Base-by-base conservation (phyloP, 2,113 vertebrate species). In the Sylvilagus bachmani region DNA sequence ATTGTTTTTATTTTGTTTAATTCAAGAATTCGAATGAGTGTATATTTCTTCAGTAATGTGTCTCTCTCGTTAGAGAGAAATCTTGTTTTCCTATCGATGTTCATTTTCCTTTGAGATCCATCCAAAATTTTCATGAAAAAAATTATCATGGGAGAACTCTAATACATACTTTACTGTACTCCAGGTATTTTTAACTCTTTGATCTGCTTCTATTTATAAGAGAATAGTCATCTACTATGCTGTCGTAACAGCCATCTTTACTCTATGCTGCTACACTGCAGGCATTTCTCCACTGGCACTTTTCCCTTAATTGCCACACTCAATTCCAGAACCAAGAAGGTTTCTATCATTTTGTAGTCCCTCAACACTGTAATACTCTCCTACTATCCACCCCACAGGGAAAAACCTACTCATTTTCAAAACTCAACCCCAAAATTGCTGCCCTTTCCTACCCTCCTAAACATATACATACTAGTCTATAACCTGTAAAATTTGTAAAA, bases 401-500 rank as follows among this genome's bases (percentile, higher is more conserved):
- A 66, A 77, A 95, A 69, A 55, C 2, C 25, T 66, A 73, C 6
- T 82, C 31, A 89, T 51, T 74, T 92, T 87, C 27, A 87, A 94
- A 78, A 66, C 3, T 16, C 25, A 74, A 73, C 17, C 27, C 19
- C 17, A 9, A 89, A 86, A 67, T 29, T 31, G 31, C 8, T 31
- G 31, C 7, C 79, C 27, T 86, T 67, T 22, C 24, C 8, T 58
- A 0, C 4, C 33, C 12, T 64, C 67, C 12, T 69, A 17, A 75
- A 5, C 5, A 71, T 33, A 22, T 21, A 71, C 2, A 27, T 55
- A 73, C 10, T 64, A 79, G 12, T 89, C 38, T 92, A 6, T 44
- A 94, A 90, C n/a, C 24, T 55, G 2, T 80, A 86, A 86, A 69
- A 75, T 53, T 51, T 82, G 12, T 67, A n/a, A 62, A 82, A 91